Conservation (phyloP, 2,113 vertebrate genomes). For the Crotalus helleri region DNA sequence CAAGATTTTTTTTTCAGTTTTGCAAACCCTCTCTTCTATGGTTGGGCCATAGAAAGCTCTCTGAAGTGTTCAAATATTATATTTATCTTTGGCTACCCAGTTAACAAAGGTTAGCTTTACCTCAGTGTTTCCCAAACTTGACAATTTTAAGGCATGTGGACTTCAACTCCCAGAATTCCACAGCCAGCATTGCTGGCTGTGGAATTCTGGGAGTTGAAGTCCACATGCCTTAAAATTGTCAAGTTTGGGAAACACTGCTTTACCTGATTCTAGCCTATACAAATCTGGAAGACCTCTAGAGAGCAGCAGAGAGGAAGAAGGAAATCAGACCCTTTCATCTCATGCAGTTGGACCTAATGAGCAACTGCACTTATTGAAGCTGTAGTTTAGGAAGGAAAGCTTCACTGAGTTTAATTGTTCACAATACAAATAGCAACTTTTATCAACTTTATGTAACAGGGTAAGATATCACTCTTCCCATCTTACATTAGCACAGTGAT, state of each 20-base stretch:
- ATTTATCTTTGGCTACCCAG: background rate
- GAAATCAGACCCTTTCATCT: background rate
- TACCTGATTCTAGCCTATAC: background rate
- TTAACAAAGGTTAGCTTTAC: background rate
- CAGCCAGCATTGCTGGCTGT: too few relatives aligned
- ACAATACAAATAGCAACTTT: background rate
- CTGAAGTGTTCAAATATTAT: background rate
- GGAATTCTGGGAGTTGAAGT: too few relatives aligned
- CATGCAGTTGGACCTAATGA: background rate
- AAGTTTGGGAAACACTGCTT: background rate
- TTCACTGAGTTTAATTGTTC: background rate
- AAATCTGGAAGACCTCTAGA: background rate
- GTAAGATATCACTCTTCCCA: background rate
- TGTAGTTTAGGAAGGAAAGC: background rate
- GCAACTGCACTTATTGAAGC: background rate
- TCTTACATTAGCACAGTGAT: background rate
- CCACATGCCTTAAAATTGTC: too few relatives aligned
- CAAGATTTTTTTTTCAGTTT: background rate
- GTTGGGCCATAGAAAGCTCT: background rate
- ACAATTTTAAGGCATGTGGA: too few relatives aligned
- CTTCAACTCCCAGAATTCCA: too few relatives aligned
- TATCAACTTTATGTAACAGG: background rate
- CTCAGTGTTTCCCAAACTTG: background rate
- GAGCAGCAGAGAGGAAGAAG: background rate
- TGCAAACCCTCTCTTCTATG: background rate